phyloP scores from a whole-genome alignment of 1,140 invertebrate species.

The Sycophila sp. region DNA sequence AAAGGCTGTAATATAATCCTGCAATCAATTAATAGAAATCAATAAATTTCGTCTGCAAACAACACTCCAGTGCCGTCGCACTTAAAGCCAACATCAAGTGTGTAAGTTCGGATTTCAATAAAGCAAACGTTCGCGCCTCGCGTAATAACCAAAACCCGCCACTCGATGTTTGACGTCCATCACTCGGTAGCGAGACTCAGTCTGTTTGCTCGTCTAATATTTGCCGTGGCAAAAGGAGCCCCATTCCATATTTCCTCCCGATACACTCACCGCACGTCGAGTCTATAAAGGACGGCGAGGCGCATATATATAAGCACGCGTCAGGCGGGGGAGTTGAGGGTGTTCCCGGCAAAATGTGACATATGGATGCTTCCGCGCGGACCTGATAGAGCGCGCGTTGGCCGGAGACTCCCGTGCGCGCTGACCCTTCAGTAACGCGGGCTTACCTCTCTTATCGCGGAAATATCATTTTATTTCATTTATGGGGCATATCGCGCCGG shows the following conservation, averaged over 20 bases:
- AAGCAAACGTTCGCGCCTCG: no score
- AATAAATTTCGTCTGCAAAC: no score
- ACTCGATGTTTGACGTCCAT: not conserved
- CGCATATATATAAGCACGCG: no score
- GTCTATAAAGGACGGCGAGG: no score
- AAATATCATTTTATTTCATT: constrained; percentile 69
- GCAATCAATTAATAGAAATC: no score
- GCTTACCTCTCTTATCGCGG: constrained; percentile 61
- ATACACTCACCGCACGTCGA: no score
- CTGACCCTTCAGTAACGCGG: constrained; percentile 61
- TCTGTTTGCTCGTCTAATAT: constrained; percentile 19
- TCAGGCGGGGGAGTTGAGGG: no score
- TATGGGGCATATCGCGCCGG: constrained; percentile 57
- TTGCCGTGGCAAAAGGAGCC: not conserved
- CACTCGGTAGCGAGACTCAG: not conserved
- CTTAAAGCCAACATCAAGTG: no score
- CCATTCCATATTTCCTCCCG: no score
- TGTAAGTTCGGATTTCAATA: no score
- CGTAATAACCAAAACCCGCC: constrained; percentile 1
- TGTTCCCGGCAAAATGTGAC: constrained; percentile 53
- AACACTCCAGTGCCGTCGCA: no score
- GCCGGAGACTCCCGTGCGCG: constrained; percentile 41
- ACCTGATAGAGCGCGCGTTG: not conserved
- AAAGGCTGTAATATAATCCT: no score
- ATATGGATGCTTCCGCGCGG: constrained; percentile 56